Conservation (phyloP, 1,140 invertebrate genomes). For the Atta texana region DNA sequence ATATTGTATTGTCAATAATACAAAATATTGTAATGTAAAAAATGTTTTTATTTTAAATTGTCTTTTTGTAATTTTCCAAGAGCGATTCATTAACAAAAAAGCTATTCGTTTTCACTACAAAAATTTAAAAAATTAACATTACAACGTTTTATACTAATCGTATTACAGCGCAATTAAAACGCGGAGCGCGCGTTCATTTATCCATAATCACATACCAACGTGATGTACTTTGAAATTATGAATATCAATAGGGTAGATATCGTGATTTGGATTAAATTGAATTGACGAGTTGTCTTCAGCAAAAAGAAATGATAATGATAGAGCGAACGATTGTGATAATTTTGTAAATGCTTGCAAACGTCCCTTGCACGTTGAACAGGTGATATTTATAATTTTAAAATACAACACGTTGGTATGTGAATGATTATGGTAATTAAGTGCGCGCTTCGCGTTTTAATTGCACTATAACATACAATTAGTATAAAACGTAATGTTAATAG, state of each 20-base stretch:
- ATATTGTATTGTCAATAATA: neutral
- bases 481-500: neutral
- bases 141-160: constrained; percentile 15
- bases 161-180: neutral
- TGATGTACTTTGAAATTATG: neutral
- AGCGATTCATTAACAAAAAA: neutral
- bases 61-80: neutral
- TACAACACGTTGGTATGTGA: neutral
- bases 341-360: no score
- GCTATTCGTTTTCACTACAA: neutral
- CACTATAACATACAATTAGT: neutral
- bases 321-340: no score
- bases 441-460: neutral
- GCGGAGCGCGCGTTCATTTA: neutral
- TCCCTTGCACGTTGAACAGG: no score
- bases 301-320: no score
- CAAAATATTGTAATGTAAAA: no score
- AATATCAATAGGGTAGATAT: neutral
- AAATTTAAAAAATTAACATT: neutral
- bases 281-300: no score
- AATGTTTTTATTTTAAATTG: neutral
- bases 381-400: constrained; percentile 10
- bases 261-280: no score
- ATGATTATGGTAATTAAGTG: neutral
- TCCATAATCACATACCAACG: neutral